Percentiles rank a stretch among this genome's conserved stretches.
phyloP scores from a whole-genome alignment of 2,113 vertebrate species.

The Rhynchopsitta pachyrhyncha region DNA sequence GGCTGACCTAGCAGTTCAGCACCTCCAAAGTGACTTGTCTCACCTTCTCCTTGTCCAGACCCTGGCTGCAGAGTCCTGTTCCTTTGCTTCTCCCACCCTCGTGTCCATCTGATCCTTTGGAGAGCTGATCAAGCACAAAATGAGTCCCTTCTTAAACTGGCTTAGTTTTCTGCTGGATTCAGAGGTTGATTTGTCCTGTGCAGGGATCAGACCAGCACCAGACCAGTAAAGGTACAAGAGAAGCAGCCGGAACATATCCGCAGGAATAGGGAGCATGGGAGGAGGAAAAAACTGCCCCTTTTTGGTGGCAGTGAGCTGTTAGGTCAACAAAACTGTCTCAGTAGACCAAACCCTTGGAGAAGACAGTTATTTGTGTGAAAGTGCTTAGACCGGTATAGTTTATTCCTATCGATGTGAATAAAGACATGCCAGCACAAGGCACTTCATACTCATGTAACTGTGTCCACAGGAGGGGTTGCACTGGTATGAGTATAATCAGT shows the following conservation, averaged over 20 bases:
- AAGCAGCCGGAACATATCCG: neutral
- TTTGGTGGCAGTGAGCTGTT: neutral
- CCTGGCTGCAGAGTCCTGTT: neutral
- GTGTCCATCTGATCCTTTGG: neutral
- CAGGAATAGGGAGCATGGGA: neutral
- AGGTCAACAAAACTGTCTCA: neutral
- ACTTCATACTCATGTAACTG: constrained; percentile 42
- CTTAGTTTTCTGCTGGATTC: neutral
- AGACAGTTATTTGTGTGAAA: constrained; percentile 15
- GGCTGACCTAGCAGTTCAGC: neutral
- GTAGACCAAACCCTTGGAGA: neutral
- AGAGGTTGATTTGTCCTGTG: neutral
- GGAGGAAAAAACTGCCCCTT: neutral
- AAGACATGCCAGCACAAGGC: constrained; percentile 50
- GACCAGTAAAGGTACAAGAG: neutral
- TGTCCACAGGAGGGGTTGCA: constrained; percentile 33
- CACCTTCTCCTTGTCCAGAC: neutral
- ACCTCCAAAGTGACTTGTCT: neutral
- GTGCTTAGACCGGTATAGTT: constrained; percentile 26
- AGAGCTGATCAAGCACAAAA: neutral
- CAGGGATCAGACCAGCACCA: constrained; percentile 19
- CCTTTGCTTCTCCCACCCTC: neutral
- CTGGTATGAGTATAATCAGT: neutral
- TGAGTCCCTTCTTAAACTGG: neutral
- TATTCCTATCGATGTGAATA: constrained; percentile 23